Evolutionary conservation across 2,113 vertebrate genomes (phyloP).

Genomic region (Paramormyrops kingsleyae): DNA sequence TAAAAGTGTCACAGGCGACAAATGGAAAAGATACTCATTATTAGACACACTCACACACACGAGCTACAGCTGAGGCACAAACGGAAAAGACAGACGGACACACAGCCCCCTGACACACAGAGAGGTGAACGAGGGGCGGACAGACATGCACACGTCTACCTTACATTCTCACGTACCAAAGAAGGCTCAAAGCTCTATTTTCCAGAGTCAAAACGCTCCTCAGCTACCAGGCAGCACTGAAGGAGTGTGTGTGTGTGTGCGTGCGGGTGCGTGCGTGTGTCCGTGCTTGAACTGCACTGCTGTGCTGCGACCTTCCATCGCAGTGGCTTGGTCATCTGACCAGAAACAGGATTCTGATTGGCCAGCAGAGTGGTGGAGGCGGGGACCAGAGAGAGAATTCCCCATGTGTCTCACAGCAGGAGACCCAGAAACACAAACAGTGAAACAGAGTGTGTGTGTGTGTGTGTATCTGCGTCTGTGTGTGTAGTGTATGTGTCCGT

Average conservation of each 20-base stretch:
- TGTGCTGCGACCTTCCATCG: conserved; percentile 10
- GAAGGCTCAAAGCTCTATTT: neutral
- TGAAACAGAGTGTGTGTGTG: neutral
- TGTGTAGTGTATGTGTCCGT: neutral
- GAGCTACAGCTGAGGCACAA: neutral
- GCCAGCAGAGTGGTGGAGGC: neutral
- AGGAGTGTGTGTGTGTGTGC: neutral
- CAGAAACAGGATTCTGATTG: conserved; percentile 10
- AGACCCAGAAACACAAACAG: conserved; percentile 4
- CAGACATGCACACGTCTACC: neutral
- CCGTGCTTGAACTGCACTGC: neutral
- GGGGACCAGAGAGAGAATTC: neutral
- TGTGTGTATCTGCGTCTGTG: neutral
- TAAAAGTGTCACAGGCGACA: neutral
- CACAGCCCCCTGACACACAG: neutral
- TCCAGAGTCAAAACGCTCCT: neutral
- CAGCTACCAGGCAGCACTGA: conserved; percentile 1
- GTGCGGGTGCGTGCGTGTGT: conserved; percentile 7
- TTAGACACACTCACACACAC: neutral
- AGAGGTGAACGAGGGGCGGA: neutral
- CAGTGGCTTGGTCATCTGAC: conserved; percentile 17
- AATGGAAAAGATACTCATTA: neutral
- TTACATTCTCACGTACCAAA: neutral
- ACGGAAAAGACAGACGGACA: neutral
- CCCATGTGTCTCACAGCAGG: conserved; percentile 1